Percentiles rank a stretch among this genome's conserved stretches.
phyloP scores from a whole-genome alignment of 2,113 vertebrate genomes.

The Corythornis madagascariensis region DNA sequence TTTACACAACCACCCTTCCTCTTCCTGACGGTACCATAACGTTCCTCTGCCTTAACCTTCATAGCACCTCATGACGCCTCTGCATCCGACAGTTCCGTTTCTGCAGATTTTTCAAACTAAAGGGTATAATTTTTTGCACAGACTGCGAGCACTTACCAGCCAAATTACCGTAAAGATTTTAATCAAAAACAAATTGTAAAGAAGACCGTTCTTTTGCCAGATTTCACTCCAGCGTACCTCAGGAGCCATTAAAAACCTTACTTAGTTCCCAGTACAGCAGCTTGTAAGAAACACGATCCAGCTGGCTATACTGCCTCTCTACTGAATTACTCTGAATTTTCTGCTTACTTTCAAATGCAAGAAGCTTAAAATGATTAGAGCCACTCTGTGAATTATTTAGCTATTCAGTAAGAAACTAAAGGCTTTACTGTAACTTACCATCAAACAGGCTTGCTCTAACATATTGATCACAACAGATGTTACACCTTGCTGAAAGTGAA shows the following conservation, averaged over 20 bases:
- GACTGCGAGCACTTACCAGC: not conserved
- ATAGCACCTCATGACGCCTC: accelerated
- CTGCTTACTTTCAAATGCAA: not conserved
- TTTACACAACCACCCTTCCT: accelerated
- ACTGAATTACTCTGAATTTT: not conserved
- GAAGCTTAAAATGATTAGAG: not conserved
- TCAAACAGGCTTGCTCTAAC: slow-evolving; percentile 15
- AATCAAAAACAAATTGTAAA: not conserved
- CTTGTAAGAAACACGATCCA: not conserved
- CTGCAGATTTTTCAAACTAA: not conserved
- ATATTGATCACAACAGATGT: slow-evolving; percentile 36
- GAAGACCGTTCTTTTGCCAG: not conserved
- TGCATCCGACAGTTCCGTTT: accelerated
- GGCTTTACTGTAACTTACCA: slow-evolving; percentile 39
- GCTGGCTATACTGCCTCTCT: not conserved
- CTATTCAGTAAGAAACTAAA: not conserved
- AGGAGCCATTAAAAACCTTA: not conserved
- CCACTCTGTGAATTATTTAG: slow-evolving; percentile 4
- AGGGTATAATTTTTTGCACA: not conserved
- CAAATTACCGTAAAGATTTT: not conserved
- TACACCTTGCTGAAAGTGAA: not conserved
- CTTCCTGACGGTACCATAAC: accelerated
- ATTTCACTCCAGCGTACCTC: not conserved
- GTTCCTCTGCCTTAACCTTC: not conserved
- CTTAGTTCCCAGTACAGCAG: not conserved